Evolutionary conservation across 2,888 invertebrate species (phyloP).

Genomic region (Conistra vaccinii): DNA sequence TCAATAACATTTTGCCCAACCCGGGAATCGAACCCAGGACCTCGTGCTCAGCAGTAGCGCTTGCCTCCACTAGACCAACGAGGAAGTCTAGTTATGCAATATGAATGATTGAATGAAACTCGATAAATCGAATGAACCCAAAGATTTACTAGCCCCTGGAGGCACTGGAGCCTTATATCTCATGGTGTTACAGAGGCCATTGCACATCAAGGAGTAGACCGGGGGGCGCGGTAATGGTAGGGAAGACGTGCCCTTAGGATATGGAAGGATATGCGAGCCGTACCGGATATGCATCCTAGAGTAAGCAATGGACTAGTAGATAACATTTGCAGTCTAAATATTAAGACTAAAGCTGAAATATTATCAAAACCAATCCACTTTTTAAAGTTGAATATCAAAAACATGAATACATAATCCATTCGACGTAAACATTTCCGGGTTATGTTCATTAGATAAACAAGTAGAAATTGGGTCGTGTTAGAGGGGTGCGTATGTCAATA

Average conservation of each 20-base stretch:
- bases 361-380: neutral
- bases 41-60: neutral
- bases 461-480: slow-evolving; percentile 36
- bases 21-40: neutral
- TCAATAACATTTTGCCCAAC: no score
- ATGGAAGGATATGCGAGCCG: no score
- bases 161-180: no score
- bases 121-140: no score
- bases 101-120: no score
- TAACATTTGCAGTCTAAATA: neutral
- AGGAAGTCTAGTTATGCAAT: neutral
- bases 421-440: slow-evolving; percentile 29
- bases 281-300: no score
- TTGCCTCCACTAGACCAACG: neutral
- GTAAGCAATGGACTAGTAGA: neutral
- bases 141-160: no score
- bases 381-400: slow-evolving; percentile 10
- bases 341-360: neutral
- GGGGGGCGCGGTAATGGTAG: no score
- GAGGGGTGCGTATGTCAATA: slow-evolving; percentile 51
- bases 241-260: no score
- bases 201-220: no score
- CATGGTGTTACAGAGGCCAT: no score
- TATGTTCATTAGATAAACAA: slow-evolving; percentile 42
- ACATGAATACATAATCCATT: slow-evolving; percentile 28